phyloP scores from a whole-genome alignment of 2,888 invertebrate genomes.

The Hyposoter dolosus region DNA sequence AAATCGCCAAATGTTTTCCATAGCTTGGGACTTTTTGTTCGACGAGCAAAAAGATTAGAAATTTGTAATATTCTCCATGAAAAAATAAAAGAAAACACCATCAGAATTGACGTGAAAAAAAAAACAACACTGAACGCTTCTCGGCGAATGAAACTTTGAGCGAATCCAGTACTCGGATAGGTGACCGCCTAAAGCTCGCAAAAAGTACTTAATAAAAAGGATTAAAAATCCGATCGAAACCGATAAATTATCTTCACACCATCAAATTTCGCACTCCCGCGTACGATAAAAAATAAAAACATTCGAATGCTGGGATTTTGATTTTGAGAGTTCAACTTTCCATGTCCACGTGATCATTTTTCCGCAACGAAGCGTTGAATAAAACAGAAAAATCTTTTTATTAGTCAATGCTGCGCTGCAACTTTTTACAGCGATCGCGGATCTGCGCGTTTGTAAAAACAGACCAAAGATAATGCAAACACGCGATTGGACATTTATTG shows the following conservation, averaged over 20 bases:
- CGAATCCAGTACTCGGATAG: no score
- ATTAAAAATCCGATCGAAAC: no score
- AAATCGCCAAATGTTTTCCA: constrained; percentile 14
- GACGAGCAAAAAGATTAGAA: neutral
- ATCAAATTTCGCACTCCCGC: neutral
- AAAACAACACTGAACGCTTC: neutral
- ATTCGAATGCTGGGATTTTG: neutral
- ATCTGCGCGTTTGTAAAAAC: neutral
- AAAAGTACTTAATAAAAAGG: no score
- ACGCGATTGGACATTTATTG: neutral
- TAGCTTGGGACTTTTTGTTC: constrained; percentile 11
- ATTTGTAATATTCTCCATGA: constrained; percentile 1
- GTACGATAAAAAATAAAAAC: neutral
- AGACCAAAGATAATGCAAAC: neutral
- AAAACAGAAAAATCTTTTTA: neutral
- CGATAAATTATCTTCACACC: no score
- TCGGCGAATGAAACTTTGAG: no score
- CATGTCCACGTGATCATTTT: neutral
- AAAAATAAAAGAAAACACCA: neutral
- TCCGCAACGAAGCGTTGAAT: neutral
- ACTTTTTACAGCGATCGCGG: neutral
- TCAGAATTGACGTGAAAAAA: neutral
- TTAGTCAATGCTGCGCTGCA: neutral
- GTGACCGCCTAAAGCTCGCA: no score
- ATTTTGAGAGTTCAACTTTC: neutral